phyloP scores from a whole-genome alignment of 2,797 vertebrate species.

The Thalassophryne amazonica region DNA sequence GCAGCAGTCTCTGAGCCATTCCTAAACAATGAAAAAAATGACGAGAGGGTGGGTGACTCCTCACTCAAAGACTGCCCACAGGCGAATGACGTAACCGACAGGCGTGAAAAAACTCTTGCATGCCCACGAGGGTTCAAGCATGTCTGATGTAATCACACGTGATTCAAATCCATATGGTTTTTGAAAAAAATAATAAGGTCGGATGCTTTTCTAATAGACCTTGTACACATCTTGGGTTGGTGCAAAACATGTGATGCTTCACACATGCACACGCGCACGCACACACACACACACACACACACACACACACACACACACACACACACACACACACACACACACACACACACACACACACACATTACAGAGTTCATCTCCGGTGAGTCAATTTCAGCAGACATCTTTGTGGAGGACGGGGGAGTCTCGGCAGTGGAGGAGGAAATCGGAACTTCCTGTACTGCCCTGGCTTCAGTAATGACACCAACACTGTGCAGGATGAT shows the following conservation, averaged over 20 bases:
- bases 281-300: background rate
- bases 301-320: no score
- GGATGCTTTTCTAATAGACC: no score
- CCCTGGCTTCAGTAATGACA: conserved; percentile 47
- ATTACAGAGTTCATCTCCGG: conserved; percentile 18
- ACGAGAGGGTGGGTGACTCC: no score
- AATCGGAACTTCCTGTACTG: conserved; percentile 52
- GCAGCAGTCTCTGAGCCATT: no score
- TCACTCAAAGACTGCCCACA: no score
- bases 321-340: background rate
- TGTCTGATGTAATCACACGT: no score
- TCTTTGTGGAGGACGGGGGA: conserved; percentile 38
- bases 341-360: background rate
- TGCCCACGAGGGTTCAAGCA: no score
- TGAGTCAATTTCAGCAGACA: conserved; percentile 45
- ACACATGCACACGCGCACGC: background rate
- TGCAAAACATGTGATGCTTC: conserved; percentile 16
- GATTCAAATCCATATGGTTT: no score
- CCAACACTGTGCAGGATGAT: conserved; percentile 8
- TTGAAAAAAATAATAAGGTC: no score
- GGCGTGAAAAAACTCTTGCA: no score
- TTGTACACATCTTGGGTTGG: conserved; percentile 14
- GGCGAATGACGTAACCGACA: no score
- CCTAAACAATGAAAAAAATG: no score
- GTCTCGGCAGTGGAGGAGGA: conserved; percentile 46